Percentiles rank a stretch among this genome's conserved stretches.
phyloP scores from a whole-genome alignment of 2,888 invertebrate species.

The Rotaria socialis region DNA sequence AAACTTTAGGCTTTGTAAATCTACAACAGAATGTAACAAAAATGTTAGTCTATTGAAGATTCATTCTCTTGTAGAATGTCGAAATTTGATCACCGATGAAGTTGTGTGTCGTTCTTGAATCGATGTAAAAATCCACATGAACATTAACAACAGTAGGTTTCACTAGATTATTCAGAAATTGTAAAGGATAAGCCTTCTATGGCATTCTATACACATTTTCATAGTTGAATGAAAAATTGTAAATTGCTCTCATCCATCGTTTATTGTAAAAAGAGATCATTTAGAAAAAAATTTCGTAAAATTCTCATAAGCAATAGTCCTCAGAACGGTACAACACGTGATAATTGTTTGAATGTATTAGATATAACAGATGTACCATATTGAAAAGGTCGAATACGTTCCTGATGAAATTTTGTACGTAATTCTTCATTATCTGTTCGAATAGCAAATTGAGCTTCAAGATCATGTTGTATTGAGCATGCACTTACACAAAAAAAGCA shows the following conservation, averaged over 20 bases:
- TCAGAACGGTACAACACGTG: conserved; percentile 6
- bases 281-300: conserved; percentile 29
- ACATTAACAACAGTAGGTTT: no score
- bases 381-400: neutral
- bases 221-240: no score
- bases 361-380: neutral
- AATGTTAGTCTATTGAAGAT: neutral
- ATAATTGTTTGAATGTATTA: neutral
- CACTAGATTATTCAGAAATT: no score
- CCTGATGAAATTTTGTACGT: neutral
- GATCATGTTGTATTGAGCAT: conserved; percentile 80
- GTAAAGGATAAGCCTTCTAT: no score
- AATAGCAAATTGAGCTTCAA: conserved; percentile 85
- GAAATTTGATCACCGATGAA: no score
- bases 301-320: conserved; percentile 1
- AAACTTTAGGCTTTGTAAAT: neutral
- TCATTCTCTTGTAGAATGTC: no score
- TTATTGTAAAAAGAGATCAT: neutral
- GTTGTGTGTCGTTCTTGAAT: no score
- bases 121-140: no score
- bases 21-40: neutral
- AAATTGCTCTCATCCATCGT: neutral
- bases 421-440: conserved; percentile 38
- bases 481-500: conserved; percentile 51
- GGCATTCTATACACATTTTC: no score